Evolutionary conservation across 2,797 vertebrate species (phyloP).

Genomic region (Tympanoctomys barrerae): DNA sequence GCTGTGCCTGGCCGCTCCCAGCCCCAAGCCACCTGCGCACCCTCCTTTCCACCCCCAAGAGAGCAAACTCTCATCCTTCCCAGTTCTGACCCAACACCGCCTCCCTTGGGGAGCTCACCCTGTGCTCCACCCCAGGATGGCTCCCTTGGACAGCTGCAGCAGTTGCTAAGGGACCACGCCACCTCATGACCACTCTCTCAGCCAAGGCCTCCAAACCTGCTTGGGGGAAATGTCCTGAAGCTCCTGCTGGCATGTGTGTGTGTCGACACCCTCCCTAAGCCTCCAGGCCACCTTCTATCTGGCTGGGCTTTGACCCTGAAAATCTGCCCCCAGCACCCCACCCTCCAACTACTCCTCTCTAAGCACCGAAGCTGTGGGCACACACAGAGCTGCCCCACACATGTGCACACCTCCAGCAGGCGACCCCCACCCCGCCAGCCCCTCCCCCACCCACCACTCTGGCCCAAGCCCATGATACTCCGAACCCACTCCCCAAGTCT

Average conservation of each 20-base stretch:
- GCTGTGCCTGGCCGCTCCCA: background rate
- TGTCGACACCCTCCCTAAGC: background rate
- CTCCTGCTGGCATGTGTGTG: background rate
- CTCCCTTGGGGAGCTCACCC: background rate
- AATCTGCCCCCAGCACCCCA: background rate
- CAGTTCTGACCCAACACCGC: background rate
- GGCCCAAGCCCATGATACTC: background rate
- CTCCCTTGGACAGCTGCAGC: background rate
- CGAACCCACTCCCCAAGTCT: background rate
- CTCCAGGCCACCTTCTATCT: rapidly evolving
- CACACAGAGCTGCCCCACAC: background rate
- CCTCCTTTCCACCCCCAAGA: background rate
- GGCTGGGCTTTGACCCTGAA: background rate
- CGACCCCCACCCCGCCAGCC: rapidly evolving
- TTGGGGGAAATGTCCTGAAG: background rate
- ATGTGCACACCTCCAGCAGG: too few relatives aligned
- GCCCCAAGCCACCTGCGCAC: background rate
- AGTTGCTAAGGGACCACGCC: rapidly evolving
- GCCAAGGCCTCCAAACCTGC: background rate
- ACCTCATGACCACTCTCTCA: background rate
- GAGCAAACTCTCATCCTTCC: background rate
- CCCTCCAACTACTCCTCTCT: rapidly evolving
- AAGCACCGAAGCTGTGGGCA: background rate
- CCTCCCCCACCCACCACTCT: background rate
- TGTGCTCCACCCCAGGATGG: rapidly evolving